Conservation (phyloP, 2,888 invertebrate species). For the Eupithecia centaureata region DNA sequence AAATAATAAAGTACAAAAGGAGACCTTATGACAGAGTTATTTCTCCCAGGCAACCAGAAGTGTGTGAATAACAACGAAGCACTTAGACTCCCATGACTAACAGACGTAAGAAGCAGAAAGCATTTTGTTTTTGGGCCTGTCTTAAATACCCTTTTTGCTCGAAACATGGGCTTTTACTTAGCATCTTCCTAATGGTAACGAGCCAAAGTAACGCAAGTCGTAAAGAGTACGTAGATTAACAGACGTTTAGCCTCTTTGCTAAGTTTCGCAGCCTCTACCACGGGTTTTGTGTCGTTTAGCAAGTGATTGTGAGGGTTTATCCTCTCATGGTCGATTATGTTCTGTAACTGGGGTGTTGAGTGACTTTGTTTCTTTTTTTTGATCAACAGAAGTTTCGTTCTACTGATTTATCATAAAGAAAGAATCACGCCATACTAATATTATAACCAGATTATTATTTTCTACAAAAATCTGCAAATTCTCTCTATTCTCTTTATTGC, state of each 20-base stretch:
- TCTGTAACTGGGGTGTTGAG: neutral
- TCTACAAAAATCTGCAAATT: neutral
- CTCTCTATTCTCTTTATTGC: too few relatives aligned
- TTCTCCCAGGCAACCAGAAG: too few relatives aligned
- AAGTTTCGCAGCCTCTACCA: conserved; percentile 24
- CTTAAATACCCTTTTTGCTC: conserved; percentile 16
- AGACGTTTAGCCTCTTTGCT: conserved; percentile 50
- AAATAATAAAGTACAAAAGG: too few relatives aligned
- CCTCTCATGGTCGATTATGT: neutral
- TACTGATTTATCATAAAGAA: too few relatives aligned
- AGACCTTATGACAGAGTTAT: too few relatives aligned
- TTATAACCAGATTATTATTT: neutral
- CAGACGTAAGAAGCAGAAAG: conserved; percentile 4
- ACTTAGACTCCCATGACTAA: neutral
- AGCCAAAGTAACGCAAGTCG: conserved; percentile 45
- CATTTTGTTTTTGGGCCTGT: conserved; percentile 11
- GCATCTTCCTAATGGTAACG: conserved; percentile 40
- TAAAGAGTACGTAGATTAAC: conserved; percentile 53
- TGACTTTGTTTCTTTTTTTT: neutral
- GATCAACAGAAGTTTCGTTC: neutral
- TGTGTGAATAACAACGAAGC: neutral
- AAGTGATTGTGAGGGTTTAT: neutral
- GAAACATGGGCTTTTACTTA: conserved; percentile 41
- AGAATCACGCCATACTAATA: neutral
- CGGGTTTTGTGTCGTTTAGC: conserved; percentile 5